These are phyloP conservation scores for Zophobas morio DNA, from an alignment of 1,140 invertebrate species.

Conservation along the genomic window DNA sequence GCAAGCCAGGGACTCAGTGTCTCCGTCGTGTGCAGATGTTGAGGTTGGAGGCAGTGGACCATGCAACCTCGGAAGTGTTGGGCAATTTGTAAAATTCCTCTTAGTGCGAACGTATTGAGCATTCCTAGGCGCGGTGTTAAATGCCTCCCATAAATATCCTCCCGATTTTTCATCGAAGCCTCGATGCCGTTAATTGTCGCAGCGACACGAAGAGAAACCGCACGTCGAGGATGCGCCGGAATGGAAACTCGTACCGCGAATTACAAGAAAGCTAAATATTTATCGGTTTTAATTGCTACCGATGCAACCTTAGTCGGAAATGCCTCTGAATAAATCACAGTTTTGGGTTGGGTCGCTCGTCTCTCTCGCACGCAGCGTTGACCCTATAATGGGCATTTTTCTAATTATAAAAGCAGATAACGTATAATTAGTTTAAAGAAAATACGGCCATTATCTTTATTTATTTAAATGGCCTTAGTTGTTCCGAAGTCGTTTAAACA, in stretches of 20 bases:
- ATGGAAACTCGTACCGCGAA: background rate
- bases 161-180: conserved; percentile 9
- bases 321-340: conserved; percentile 32
- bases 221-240: no score
- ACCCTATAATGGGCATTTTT: conserved; percentile 21
- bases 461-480: conserved; percentile 39
- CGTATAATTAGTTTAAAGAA: conserved; percentile 40
- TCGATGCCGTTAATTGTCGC: conserved; percentile 20
- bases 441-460: conserved; percentile 40
- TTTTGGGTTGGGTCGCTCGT: conserved; percentile 12
- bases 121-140: conserved; percentile 33
- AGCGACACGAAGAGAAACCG: background rate
- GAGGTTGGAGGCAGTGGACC: conserved; percentile 29
- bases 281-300: conserved; percentile 25
- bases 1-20: conserved; percentile 18
- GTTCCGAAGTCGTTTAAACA: conserved; percentile 27
- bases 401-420: conserved; percentile 39
- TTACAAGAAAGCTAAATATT: conserved; percentile 29
- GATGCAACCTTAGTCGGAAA: conserved; percentile 14
- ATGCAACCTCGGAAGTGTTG: conserved; percentile 36
- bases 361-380: conserved; percentile 11
- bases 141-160: conserved; percentile 17
- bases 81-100: conserved; percentile 42
- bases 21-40: conserved; percentile 31
- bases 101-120: conserved; percentile 26